phyloP scores from a whole-genome alignment of 1,140 invertebrate species.

The Lordiphosa collinella region DNA sequence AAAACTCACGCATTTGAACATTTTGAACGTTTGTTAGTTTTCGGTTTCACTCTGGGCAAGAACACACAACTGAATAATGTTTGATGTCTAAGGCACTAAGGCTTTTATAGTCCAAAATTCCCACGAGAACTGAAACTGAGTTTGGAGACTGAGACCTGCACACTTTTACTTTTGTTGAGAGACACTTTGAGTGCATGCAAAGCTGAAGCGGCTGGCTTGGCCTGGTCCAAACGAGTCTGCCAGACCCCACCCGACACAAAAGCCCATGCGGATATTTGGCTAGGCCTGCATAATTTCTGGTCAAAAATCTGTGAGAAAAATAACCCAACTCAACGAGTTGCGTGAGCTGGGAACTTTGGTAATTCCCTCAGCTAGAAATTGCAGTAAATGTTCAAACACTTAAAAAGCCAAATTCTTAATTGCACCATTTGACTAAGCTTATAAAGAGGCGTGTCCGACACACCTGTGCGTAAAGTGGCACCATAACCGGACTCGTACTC shows the following conservation, averaged over 20 bases:
- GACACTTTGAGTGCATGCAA: constrained; percentile 57
- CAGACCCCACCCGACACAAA: constrained; percentile 26
- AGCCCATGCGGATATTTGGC: constrained; percentile 54
- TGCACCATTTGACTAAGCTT: constrained; percentile 16
- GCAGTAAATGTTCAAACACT: constrained; percentile 27
- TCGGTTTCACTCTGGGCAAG: constrained; percentile 43
- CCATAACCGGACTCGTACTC: constrained; percentile 12
- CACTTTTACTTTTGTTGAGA: constrained; percentile 70
- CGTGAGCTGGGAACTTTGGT: constrained; percentile 14
- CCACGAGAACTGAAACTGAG: constrained; percentile 11
- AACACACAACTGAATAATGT: constrained; percentile 70
- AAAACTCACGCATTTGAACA: constrained; percentile 74
- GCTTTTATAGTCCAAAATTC: constrained; percentile 67
- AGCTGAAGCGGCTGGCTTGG: constrained; percentile 14
- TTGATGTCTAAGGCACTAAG: constrained; percentile 33
- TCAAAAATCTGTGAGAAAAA: constrained; percentile 17
- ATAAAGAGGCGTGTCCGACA: constrained; percentile 29
- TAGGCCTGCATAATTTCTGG: constrained; percentile 5
- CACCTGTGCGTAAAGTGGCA: constrained; percentile 36
- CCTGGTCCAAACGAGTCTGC: constrained; percentile 24
- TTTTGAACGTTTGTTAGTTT: constrained; percentile 24
- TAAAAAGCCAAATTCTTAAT: constrained; percentile 44
- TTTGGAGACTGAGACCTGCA: constrained; percentile 30
- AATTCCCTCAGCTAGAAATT: constrained; percentile 22
- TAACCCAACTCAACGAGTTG: constrained; percentile 2